These are phyloP conservation scores for Borostomias antarcticus DNA, from an alignment of 2,797 vertebrate genomes.

Conservation along the genomic window DNA sequence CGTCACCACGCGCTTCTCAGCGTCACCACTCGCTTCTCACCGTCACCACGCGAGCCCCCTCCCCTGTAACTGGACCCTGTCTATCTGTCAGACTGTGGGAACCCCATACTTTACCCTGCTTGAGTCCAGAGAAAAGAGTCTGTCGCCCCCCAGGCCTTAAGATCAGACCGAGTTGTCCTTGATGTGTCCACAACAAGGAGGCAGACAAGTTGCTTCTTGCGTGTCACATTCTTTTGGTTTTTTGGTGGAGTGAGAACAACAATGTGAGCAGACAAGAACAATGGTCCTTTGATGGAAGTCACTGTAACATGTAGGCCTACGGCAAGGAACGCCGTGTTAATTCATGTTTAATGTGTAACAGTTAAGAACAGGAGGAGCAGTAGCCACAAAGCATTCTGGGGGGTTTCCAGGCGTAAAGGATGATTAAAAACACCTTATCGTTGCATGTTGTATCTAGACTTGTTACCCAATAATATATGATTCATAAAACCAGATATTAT, in stretches of 20 bases:
- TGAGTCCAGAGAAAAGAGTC: constrained; percentile 13
- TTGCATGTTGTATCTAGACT: too few species aligned
- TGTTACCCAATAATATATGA: too few species aligned
- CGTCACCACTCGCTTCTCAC: neutral
- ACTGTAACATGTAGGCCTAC: constrained; percentile 5
- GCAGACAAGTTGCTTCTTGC: constrained; percentile 36
- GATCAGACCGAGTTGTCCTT: constrained; percentile 20
- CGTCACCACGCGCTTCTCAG: neutral
- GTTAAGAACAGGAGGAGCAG: neutral
- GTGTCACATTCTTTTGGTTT: constrained; percentile 19
- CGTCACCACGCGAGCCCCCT: constrained; percentile 13
- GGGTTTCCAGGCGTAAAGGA: too few species aligned
- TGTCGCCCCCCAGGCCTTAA: constrained; percentile 18
- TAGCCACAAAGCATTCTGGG: too few species aligned
- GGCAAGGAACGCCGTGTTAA: neutral
- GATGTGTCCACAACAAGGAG: constrained; percentile 36
- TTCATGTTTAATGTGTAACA: neutral
- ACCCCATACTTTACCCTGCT: constrained; percentile 33
- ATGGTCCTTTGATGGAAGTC: neutral
- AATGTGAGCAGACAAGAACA: constrained; percentile 25
- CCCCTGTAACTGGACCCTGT: constrained; percentile 14
- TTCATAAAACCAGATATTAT: too few species aligned
- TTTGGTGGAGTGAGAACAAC: constrained; percentile 24
- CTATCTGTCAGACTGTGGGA: constrained; percentile 14
- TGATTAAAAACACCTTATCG: too few species aligned